Base-by-base conservation (phyloP, 2,797 vertebrate species). In the Chelon labrosus region DNA sequence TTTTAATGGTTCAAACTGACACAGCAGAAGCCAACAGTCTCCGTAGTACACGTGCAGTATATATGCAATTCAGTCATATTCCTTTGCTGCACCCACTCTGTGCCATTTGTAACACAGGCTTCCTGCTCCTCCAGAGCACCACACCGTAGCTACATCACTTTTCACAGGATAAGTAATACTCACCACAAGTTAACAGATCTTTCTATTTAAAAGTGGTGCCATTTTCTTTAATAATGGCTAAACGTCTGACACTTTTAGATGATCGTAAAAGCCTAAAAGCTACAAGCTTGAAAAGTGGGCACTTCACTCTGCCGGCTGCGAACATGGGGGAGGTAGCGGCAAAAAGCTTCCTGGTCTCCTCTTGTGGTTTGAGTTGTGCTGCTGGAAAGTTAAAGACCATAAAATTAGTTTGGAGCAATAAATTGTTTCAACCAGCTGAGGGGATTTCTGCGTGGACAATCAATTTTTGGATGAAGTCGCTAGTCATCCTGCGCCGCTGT, bases 381-480 rank as follows among this genome's bases (percentile, higher is more conserved):
- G 12, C 59, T 55, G 20, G 47, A 66, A 80, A 79, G 62, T 79
- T 70, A 79, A 79, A 77, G 14, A 80, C 47, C 77, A 76, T 74
- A 65, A 85, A 74, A 82, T 85, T 38, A 64, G 67, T 77, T 75
- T 60, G 46, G 55, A 65, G 68, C 65, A 58, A 84, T 83, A 83
- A 81, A 84, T 84, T 25, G 62, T 75, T 75, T 74, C 31, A 55
- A 70, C 62, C 53, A 65, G 54, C 61, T 66, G 73, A 62, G 46
- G 27, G 20, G 31, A 8, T 52, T 76, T 73, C 70, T 72, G 56
- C 60, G 70, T 25, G 54, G 76, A 81, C 77, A 81, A 75, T 86
- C 70, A 70, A 71, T 84, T 82, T 86, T 75, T 75, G 80, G 78
- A 86, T 77, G 62, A 83, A 84, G 77, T 73, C 75, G 72, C 63